Percentiles rank a stretch among this genome's conserved stretches.
Evolutionary conservation across 2,888 invertebrate species (phyloP).

Genomic region (Conomelus anceps): DNA sequence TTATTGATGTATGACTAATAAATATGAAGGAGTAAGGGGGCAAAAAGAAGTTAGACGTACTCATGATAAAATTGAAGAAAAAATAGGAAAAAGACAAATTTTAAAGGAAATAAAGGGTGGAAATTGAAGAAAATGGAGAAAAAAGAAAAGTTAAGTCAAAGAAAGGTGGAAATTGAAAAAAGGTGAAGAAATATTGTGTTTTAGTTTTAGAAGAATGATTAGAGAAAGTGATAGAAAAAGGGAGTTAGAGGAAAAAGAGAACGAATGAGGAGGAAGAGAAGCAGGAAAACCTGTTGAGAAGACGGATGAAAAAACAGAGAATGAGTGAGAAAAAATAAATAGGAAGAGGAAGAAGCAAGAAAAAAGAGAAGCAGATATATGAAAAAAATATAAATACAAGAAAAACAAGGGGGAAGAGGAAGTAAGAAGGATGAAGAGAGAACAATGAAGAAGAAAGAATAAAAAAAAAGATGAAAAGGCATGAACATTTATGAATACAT

Average conservation of each 20-base stretch:
- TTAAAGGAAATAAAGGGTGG: too few relatives aligned
- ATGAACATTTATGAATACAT: too few relatives aligned
- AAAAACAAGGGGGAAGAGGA: neutral
- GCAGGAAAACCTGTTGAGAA: too few relatives aligned
- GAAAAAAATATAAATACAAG: too few relatives aligned
- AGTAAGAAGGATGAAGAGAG: neutral
- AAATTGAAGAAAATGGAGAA: too few relatives aligned
- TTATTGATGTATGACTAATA: too few relatives aligned
- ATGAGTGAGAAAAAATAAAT: neutral
- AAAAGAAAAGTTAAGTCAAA: too few relatives aligned
- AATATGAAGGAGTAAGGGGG: too few relatives aligned
- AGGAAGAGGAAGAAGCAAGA: neutral
- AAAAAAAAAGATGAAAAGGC: neutral
- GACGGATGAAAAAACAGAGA: neutral
- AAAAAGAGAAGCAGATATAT: neutral
- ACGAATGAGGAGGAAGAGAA: neutral
- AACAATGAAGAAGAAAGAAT: neutral
- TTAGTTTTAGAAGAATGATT: neutral
- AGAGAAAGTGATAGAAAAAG: neutral
- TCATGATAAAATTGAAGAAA: too few relatives aligned
- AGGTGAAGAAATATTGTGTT: neutral
- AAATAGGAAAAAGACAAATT: too few relatives aligned
- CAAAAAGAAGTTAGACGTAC: too few relatives aligned
- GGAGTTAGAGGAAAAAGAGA: neutral
- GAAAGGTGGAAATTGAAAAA: neutral